Base-by-base conservation (phyloP, 1,140 invertebrate species). In the Helicoverpa armigera region DNA sequence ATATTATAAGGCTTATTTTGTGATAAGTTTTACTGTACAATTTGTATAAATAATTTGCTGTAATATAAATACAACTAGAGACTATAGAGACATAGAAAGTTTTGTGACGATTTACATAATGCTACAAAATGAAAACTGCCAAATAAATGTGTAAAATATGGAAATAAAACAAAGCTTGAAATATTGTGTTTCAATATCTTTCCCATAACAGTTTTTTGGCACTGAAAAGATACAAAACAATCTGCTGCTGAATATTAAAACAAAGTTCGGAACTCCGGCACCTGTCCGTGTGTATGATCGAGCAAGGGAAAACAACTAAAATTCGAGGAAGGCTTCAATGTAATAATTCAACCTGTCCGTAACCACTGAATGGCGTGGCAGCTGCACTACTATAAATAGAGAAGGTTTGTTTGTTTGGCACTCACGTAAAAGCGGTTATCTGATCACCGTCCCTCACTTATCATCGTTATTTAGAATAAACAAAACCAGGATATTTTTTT, bases 151-250 rank as follows among this genome's bases (percentile, higher is more conserved):
- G 85, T 89, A 90, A 85, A 89, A 80, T 83, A 80, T 67, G 58
- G 74, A 91, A 92, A 91, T 89, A 90, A 91, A 92, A 78, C 80
- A 76, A 88, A 87, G 90, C 89, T 91, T 91, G 82, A 87, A 87
- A 82, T 67, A 1, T 77, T 81, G 77, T 78, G 67, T 87, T 87
- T 86, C 80, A 86, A 80, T 80, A 31, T 23, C 3, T 53, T 29
- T 53, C 23, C 63, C n/a, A 16, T 11, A 50, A 43, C 13, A 18
- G 1, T 16, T n/a, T 61, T 43, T 43, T 43, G 35, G 23, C 29
- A 29, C 23, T 61, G 7, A 65, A 43, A 11, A 61, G 3, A 48
- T 48, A 53, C 69, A 70, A 51, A 70, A 70, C 67, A 69, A 69
- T 48, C 65, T 50, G 65, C 48, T 53, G 13, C 13, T 31, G 50